Evolutionary conservation across 23 tunicate genomes (phyloP), one percentile per base, ranked within the genome.

Genomic region (Diplosoma virens): DNA sequence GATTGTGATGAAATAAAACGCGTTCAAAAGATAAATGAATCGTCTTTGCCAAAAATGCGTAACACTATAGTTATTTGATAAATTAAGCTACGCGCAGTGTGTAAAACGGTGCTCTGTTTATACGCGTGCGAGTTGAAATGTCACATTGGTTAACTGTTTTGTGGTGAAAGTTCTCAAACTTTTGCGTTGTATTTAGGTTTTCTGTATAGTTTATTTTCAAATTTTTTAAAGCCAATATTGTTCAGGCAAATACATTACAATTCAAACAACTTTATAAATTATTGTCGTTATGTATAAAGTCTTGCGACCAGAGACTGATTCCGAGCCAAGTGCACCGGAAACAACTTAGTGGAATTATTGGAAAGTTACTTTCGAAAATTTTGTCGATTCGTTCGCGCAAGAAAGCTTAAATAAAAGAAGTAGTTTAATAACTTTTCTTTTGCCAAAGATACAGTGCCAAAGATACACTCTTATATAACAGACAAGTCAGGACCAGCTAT

Each of bases 281-380:
- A 7, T 5, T 55, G 22, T 17, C 22, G 5, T 25, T 4, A 55
- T 64, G 71, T 33, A 64, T 7, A 64, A 64, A 31, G 71, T 64
- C 16, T 31, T 64, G 71, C 14, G 34, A 64, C 71, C 71, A 7
- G 71, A 64, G n/a, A 30, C 29, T 3, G 71, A 64, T 27, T 5
- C 71, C 7, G 34, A 64, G 14, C 34, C 71, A 29, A 23, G n/a
- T 64, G 26, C 71, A 64, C n/a, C 36, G 6, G 37, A 64, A 7
- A 35, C 71, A 64, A 18, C 34, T 29, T 7, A 23, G 17, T 64
- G 71, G 71, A 6, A 7, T 31, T 35, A 64, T 35, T 64, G 71
- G 71, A 29, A 29, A 29, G 9, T 35, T 4, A 64, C 71, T 27
- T 64, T 64, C 71, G 14, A 33, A 23, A 64, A 64, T 64, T 64